Evolutionary conservation across 2,113 vertebrate genomes (phyloP).

Genomic region (Chloropsis cyanopogon): DNA sequence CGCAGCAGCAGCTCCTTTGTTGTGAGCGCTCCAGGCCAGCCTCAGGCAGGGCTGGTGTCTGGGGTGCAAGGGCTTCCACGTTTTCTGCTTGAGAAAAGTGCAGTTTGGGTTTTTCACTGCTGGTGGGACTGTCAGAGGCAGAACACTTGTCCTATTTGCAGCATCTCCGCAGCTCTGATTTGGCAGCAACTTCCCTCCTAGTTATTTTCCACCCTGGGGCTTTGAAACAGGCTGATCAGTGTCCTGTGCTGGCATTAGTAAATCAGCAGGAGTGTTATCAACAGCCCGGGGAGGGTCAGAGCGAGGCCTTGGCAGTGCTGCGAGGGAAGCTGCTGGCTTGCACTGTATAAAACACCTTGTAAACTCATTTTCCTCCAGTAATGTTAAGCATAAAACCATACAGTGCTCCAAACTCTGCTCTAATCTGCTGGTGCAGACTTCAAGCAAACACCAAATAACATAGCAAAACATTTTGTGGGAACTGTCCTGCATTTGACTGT

Average conservation of each 20-base stretch:
- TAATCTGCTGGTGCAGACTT: neutral
- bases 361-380: neutral
- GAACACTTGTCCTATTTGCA: neutral
- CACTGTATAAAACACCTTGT: neutral
- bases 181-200: neutral
- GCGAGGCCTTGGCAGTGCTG: neutral
- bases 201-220: conserved; percentile 31
- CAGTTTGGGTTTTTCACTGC: neutral
- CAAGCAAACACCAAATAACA: neutral
- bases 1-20: neutral
- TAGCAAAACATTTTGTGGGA: neutral
- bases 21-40: accelerated
- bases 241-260: neutral
- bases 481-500: neutral
- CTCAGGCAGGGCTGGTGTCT: neutral
- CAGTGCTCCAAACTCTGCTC: neutral
- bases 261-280: neutral
- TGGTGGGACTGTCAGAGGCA: neutral
- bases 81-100: neutral
- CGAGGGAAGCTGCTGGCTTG: accelerated
- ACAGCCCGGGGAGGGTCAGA: neutral
- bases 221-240: neutral
- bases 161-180: neutral
- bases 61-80: neutral
- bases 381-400: neutral